Conservation (phyloP, 2,888 invertebrate genomes). For the Caradrina clavipalpis region DNA sequence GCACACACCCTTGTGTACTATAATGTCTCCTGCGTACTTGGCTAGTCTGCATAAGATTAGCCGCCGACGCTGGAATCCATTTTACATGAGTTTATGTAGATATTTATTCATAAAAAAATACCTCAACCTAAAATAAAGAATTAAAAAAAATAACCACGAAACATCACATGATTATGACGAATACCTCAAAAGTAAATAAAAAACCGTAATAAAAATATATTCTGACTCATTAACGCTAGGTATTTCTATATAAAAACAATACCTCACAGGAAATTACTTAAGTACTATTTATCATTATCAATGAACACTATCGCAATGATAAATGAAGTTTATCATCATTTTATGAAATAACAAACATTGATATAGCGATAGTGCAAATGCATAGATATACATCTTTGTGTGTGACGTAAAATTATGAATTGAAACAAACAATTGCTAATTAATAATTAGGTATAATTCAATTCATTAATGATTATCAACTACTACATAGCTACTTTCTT, state of each 20-base stretch:
- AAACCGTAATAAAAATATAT: not conserved
- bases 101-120: too few species aligned
- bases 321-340: slow-evolving; percentile 1
- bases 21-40: too few species aligned
- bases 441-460: slow-evolving; percentile 5
- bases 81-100: too few species aligned
- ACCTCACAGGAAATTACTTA: slow-evolving; percentile 35
- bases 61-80: too few species aligned
- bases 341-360: slow-evolving; percentile 28
- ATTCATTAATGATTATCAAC: not conserved
- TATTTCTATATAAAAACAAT: slow-evolving; percentile 2
- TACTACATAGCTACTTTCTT: not conserved
- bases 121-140: too few species aligned
- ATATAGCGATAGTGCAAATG: not conserved
- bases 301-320: slow-evolving; percentile 20
- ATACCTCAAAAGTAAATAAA: not conserved
- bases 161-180: not conserved
- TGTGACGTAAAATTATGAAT: slow-evolving; percentile 12
- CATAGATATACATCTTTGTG: not conserved
- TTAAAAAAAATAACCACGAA: not conserved
- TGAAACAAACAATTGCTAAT: slow-evolving; percentile 29
- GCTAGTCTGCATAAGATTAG: too few species aligned
- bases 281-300: slow-evolving; percentile 20
- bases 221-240: slow-evolving; percentile 1
- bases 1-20: too few species aligned